phyloP scores from a whole-genome alignment of 2,888 invertebrate species.

The Dryobotodes eremita region DNA sequence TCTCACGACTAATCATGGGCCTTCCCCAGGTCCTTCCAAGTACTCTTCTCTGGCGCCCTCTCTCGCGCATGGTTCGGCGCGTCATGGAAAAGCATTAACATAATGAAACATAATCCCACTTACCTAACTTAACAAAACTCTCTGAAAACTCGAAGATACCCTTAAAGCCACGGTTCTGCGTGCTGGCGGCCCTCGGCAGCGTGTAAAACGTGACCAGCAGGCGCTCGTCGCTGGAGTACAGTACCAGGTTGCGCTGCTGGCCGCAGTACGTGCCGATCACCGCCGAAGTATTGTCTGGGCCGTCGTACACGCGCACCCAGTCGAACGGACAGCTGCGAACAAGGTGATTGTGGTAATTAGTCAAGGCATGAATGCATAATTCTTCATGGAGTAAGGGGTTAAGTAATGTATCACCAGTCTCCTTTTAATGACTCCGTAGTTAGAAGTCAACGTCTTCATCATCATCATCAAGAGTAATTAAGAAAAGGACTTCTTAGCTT shows the following conservation, averaged over 20 bases:
- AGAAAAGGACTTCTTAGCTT: background rate
- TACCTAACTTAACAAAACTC: slow-evolving; percentile 99
- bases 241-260: slow-evolving; percentile 98
- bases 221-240: slow-evolving; percentile 98
- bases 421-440: too few species aligned
- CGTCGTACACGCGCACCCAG: slow-evolving; percentile 99
- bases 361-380: too few species aligned
- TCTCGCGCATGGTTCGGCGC: too few species aligned
- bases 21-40: too few species aligned
- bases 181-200: slow-evolving; percentile 97
- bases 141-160: slow-evolving; percentile 99
- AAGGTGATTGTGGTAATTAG: background rate
- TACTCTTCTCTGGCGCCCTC: too few species aligned
- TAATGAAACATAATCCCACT: slow-evolving; percentile 74
- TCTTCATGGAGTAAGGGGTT: too few species aligned
- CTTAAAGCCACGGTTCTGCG: slow-evolving; percentile 99
- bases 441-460: too few species aligned
- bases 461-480: too few species aligned
- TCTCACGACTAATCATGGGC: too few species aligned
- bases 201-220: slow-evolving; percentile 98
- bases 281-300: slow-evolving; percentile 96
- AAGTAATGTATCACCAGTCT: too few species aligned
- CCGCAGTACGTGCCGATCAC: slow-evolving; percentile 99
- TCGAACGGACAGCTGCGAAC: slow-evolving; percentile 98
- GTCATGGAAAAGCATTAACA: too few species aligned